phyloP scores from a whole-genome alignment of 2,797 vertebrate genomes.

The Hybognathus amarus region DNA sequence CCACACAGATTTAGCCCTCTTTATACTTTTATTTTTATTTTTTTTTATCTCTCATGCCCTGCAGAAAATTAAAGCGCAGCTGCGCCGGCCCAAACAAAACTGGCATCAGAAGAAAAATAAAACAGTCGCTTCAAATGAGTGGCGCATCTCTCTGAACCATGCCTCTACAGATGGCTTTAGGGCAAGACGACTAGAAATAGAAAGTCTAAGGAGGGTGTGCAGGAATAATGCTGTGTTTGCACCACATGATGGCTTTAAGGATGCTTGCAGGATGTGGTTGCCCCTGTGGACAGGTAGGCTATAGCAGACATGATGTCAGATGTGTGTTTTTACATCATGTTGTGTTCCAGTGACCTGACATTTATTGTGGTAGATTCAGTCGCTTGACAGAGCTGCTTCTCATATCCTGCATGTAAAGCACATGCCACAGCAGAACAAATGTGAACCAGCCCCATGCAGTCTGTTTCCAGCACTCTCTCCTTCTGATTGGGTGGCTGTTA shows the following conservation, averaged over 20 bases:
- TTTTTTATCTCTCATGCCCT: neutral
- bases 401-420: slow-evolving; percentile 35
- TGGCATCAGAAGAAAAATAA: neutral
- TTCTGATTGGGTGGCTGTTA: slow-evolving; percentile 55
- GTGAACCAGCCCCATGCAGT: slow-evolving; percentile 52
- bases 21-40: neutral
- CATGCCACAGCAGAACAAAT: slow-evolving; percentile 58
- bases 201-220: neutral
- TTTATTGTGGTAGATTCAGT: slow-evolving; percentile 40
- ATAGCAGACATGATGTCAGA: slow-evolving; percentile 59
- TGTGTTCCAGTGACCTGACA: slow-evolving; percentile 45
- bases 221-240: slow-evolving; percentile 34
- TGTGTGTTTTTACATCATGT: slow-evolving; percentile 49
- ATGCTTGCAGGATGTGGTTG: slow-evolving; percentile 22
- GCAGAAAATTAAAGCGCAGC: neutral
- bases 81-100: slow-evolving; percentile 13
- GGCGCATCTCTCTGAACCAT: slow-evolving; percentile 22
- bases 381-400: slow-evolving; percentile 11
- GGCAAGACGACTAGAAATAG: slow-evolving; percentile 1
- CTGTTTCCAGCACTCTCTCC: slow-evolving; percentile 28
- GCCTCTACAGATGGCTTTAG: neutral
- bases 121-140: neutral
- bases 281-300: slow-evolving; percentile 41
- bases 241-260: neutral
- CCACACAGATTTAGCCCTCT: neutral